Conservation (phyloP, 1,140 invertebrate genomes). For the Aphelenchoides besseyi region DNA sequence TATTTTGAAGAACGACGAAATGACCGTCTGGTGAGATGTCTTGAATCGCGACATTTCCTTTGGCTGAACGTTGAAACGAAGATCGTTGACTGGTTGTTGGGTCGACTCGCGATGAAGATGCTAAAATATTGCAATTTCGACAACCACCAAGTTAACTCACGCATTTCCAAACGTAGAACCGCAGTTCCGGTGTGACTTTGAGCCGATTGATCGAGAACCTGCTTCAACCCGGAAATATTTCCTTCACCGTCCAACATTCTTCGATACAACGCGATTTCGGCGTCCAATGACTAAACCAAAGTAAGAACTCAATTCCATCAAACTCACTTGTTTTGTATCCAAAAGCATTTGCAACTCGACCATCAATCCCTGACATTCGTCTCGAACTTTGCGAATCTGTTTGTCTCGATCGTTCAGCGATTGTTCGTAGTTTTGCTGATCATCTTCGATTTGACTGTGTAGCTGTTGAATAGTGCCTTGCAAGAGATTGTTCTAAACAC, state of each 20-base stretch:
- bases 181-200: constrained; percentile 42
- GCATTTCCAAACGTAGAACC: not conserved
- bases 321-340: constrained; percentile 62
- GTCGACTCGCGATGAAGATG: constrained; percentile 59
- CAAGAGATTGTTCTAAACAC: constrained; percentile 63
- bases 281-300: constrained; percentile 46
- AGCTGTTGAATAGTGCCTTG: constrained; percentile 65
- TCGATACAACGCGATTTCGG: constrained; percentile 56
- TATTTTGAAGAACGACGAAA: constrained; percentile 29
- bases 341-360: constrained; percentile 64
- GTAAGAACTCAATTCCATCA: too few relatives aligned
- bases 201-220: constrained; percentile 54
- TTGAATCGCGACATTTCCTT: constrained; percentile 33
- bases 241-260: constrained; percentile 59
- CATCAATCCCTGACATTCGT: constrained; percentile 64
- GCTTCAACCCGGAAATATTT: constrained; percentile 50
- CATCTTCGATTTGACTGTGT: constrained; percentile 64
- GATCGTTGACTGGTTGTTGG: constrained; percentile 64
- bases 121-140: not conserved
- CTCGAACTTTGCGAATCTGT: constrained; percentile 62
- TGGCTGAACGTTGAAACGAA: constrained; percentile 63
- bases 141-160: not conserved
- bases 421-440: constrained; percentile 53
- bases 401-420: constrained; percentile 56
- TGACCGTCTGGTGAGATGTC: constrained; percentile 29